Evolutionary conservation across 2,888 invertebrate genomes (phyloP), one percentile per base, ranked within the genome.

Genomic region (Sepiola atlantica): DNA sequence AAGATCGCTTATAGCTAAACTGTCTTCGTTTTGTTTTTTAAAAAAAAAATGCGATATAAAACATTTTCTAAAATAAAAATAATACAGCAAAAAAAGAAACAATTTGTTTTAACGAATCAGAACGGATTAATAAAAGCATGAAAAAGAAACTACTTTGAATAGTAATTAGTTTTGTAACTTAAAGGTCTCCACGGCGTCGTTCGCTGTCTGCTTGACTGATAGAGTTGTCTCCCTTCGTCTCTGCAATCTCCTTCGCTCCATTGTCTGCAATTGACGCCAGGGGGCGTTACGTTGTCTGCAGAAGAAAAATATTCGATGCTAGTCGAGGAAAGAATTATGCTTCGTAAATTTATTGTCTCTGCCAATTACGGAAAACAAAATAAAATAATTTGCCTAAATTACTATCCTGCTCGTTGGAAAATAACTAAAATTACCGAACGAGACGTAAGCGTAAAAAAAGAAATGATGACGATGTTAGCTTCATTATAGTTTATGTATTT

Each of bases 361-460:
- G 77, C 77, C 77, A 77, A 77, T 77, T 77, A 77, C n/a, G 77
- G 77, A 16, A 77, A 77, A 77, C 77, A 77, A 77, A 77, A 77
- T 77, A 77, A 77, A 32, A 77, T 77, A 77, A 77, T 77, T 77
- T 32, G 77, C n/a, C n/a, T n/a, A 77, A 77, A 77, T 77, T 77
- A 14, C 77, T 77, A n/a, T n/a, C 77, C 77, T 77, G n/a, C 77
- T 77, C 32, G 77, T n/a, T 77, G 77, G 16, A 77, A 77, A 77
- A 61, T 61, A 61, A 61, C 61, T 61, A 28, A 61, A 61, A 77
- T 77, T 77, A 77, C 16, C 45, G 16, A 77, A 32, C n/a, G n/a
- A n/a, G 77, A 77, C 77, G n/a, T 18, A 4, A 2, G 14, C n/a
- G 18, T 77, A 77, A 77, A 77, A 77, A 45, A 45, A 4, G 8